Evolutionary conservation across 2,888 invertebrate species (phyloP).

Genomic region (Nomada fucata): DNA sequence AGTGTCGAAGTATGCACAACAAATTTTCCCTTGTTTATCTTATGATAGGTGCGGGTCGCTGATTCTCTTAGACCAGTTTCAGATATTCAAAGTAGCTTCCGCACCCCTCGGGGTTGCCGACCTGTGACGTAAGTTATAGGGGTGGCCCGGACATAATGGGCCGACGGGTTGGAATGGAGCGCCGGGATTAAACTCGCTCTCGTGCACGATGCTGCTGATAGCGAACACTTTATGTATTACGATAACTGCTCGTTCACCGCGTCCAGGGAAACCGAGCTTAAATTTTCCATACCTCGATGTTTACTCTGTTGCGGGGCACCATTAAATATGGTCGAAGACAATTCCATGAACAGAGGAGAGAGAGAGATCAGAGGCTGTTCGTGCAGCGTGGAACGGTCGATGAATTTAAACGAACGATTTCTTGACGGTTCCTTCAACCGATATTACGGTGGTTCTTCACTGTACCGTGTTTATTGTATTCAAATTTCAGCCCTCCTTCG

Average conservation of each 20-base stretch:
- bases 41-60: not conserved
- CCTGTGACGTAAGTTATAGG: conserved; percentile 51
- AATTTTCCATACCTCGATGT: conserved; percentile 29
- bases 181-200: conserved; percentile 41
- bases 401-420: not conserved
- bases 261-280: conserved; percentile 11
- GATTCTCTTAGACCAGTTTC: conserved; percentile 1
- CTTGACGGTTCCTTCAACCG: too few relatives aligned
- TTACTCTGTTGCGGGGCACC: not conserved
- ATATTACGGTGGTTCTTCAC: too few relatives aligned
- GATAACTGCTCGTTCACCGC: conserved; percentile 39
- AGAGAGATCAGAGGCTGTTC: not conserved
- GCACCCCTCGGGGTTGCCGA: conserved; percentile 48
- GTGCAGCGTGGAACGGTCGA: not conserved
- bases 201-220: conserved; percentile 41
- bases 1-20: not conserved
- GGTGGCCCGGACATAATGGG: conserved; percentile 39
- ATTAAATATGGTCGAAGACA: not conserved
- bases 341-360: not conserved
- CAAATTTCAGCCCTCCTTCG: too few relatives aligned
- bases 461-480: too few relatives aligned
- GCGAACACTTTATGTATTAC: conserved; percentile 48
- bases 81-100: conserved; percentile 39
- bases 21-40: not conserved
- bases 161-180: conserved; percentile 32